A percentile compares a stretch with the other conserved stretches of the same genome.
phyloP scores from a whole-genome alignment of 35 echinoderm and acorn worm genomes.

The Holothuria glaberrima region DNA sequence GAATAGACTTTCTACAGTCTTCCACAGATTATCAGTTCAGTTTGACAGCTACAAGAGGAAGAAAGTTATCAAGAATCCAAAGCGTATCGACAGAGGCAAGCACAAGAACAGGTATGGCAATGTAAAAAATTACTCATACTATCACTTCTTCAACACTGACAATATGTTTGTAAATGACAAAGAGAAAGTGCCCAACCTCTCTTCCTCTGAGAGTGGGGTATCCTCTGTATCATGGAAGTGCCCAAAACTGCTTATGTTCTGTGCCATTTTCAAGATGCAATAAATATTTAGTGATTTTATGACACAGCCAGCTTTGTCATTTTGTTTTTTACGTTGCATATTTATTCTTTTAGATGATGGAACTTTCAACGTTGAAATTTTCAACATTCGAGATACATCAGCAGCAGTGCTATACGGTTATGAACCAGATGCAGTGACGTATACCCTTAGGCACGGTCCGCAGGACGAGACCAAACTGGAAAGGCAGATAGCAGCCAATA shows the following conservation, averaged over 20 bases:
- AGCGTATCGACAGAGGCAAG: neutral
- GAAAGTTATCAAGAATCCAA: neutral
- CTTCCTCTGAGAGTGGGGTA: too few relatives aligned
- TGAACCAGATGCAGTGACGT: neutral
- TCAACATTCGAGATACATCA: conserved; percentile 27
- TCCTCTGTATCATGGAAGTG: too few relatives aligned
- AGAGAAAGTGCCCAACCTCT: too few relatives aligned
- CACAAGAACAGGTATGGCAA: neutral
- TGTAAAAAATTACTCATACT: neutral
- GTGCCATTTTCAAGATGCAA: too few relatives aligned
- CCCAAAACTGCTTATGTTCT: too few relatives aligned
- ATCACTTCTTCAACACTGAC: too few relatives aligned
- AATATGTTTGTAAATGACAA: too few relatives aligned
- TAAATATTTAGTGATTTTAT: too few relatives aligned
- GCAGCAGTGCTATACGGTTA: neutral
- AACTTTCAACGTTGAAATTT: conserved; percentile 12
- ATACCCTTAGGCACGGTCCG: neutral
- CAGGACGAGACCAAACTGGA: neutral
- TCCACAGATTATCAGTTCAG: conserved; percentile 43
- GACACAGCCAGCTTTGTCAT: too few relatives aligned
- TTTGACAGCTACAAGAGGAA: conserved; percentile 4
- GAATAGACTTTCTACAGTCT: conserved; percentile 12
- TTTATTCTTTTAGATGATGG: neutral
- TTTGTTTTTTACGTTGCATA: too few relatives aligned
- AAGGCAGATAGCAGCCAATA: too few relatives aligned